These are phyloP conservation scores for Sebastes paucispinis DNA, from an alignment of 2,797 vertebrate genomes.

Conservation along the genomic window DNA sequence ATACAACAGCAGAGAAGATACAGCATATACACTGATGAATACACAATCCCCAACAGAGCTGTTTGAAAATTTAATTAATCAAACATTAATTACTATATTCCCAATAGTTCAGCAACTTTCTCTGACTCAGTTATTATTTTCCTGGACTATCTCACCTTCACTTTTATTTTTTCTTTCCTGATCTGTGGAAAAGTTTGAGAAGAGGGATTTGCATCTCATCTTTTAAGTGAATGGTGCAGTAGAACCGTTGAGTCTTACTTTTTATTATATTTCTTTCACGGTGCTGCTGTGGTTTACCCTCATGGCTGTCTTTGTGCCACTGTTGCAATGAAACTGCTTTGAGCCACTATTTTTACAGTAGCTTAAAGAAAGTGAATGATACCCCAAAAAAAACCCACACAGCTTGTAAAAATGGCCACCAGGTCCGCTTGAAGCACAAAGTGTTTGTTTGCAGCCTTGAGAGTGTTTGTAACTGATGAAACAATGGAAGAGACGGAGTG, in stretches of 20 bases:
- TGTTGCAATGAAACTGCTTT: not conserved
- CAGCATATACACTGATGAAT: not conserved
- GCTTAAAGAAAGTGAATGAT: not conserved
- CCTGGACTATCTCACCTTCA: not conserved
- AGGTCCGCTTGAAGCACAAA: constrained; percentile 13
- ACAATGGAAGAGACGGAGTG: not conserved
- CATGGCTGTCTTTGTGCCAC: not conserved
- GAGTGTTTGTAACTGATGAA: constrained; percentile 24
- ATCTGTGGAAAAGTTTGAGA: not conserved
- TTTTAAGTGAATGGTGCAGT: not conserved
- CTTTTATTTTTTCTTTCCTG: not conserved
- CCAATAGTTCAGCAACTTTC: not conserved
- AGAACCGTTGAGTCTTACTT: not conserved
- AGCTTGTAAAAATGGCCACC: constrained; percentile 5
- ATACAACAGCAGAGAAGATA: not conserved
- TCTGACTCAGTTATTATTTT: not conserved
- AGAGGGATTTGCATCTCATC: constrained; percentile 9
- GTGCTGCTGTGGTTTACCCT: not conserved
- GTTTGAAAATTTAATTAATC: constrained; percentile 19
- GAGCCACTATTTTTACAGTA: constrained; percentile 1
- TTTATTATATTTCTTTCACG: not conserved
- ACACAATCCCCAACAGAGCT: not conserved
- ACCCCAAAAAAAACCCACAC: not conserved
- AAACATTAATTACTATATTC: not conserved
- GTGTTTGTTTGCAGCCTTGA: constrained; percentile 33